A percentile compares a stretch with the other conserved stretches of the same genome.
Conservation (phyloP, 2,888 invertebrate genomes). For the Mechanitis mazaeus region DNA sequence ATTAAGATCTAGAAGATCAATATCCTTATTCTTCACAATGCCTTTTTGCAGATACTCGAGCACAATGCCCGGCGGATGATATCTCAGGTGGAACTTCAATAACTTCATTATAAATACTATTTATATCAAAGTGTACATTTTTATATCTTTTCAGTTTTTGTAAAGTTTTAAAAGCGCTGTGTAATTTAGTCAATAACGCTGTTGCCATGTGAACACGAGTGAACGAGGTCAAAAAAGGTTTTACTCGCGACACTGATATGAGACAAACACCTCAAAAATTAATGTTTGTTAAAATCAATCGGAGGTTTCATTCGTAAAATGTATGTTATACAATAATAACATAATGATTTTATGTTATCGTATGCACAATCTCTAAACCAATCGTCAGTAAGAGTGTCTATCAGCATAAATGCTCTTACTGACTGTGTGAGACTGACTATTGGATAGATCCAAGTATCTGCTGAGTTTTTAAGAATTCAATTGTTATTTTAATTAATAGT, state of each 20-base stretch:
- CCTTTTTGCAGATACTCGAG: slow-evolving; percentile 79
- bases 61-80: slow-evolving; percentile 83
- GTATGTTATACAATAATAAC: too few species aligned
- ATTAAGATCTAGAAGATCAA: slow-evolving; percentile 80
- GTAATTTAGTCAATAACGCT: slow-evolving; percentile 55
- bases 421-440: too few species aligned
- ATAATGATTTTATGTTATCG: too few species aligned
- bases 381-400: too few species aligned
- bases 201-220: slow-evolving; percentile 53
- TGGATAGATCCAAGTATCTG: too few species aligned
- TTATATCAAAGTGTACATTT: slow-evolving; percentile 24
- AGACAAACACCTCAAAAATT: too few species aligned
- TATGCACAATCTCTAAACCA: too few species aligned
- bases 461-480: too few species aligned
- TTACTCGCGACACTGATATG: not conserved
- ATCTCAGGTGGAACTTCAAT: slow-evolving; percentile 81
- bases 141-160: slow-evolving; percentile 27
- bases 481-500: too few species aligned
- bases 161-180: slow-evolving; percentile 33
- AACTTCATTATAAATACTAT: slow-evolving; percentile 74
- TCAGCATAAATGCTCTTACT: too few species aligned
- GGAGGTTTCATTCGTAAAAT: too few species aligned
- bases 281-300: too few species aligned
- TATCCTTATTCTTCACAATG: slow-evolving; percentile 76
- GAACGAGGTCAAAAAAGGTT: slow-evolving; percentile 28